Percentiles rank a stretch among this genome's conserved stretches.
phyloP scores from a whole-genome alignment of 2,113 vertebrate species.

The Colaptes auratus region DNA sequence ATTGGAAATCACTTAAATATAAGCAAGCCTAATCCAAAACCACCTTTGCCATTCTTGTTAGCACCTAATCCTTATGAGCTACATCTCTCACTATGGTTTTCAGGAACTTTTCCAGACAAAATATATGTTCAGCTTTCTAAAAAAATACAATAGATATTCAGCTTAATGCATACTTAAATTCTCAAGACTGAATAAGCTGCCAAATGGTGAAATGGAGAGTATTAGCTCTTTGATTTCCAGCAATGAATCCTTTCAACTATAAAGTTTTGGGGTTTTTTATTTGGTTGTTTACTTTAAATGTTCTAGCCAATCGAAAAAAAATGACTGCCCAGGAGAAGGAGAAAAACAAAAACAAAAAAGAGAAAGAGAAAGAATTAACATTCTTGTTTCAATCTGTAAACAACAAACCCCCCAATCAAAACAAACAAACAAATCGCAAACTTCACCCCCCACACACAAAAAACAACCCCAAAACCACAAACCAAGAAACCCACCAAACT shows the following conservation, averaged over 20 bases:
- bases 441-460: neutral
- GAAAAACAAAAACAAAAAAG: neutral
- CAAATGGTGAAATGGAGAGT: neutral
- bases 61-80: neutral
- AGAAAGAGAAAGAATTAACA: neutral
- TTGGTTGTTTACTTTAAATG: neutral
- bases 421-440: neutral
- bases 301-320: neutral
- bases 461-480: neutral
- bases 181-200: neutral
- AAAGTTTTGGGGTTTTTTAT: slow-evolving; percentile 9
- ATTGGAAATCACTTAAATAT: neutral
- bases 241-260: neutral
- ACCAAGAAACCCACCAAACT: neutral
- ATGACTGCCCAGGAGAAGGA: neutral
- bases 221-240: neutral
- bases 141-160: neutral
- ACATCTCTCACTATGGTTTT: neutral
- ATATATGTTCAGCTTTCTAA: neutral
- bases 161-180: neutral
- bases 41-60: neutral
- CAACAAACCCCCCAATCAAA: neutral
- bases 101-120: neutral
- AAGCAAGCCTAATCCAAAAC: neutral
- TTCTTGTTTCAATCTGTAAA: neutral